Evolutionary conservation across 2,113 vertebrate species (phyloP), one percentile per base, ranked within the genome.

Genomic region (Cyanoderma ruficeps): DNA sequence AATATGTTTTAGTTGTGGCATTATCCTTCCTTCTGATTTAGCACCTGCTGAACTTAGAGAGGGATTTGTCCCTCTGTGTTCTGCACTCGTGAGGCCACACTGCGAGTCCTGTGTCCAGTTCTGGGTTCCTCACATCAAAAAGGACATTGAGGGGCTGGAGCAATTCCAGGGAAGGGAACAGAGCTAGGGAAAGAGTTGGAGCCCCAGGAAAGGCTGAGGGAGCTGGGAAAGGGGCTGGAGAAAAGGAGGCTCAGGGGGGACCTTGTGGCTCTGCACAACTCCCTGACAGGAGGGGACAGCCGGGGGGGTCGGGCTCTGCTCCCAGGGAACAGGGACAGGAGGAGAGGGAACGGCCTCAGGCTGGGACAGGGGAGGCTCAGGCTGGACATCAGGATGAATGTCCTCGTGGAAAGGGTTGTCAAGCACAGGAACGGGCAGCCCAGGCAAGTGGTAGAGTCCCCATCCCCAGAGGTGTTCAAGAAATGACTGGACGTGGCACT

Each of bases 141-240:
- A 20, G 33, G 22, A 37, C 35, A 4, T 1, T 2, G 49, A 90
- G 49, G 70, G 22, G 10, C 31, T 77, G 56, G 35, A 42, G 11
- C 0, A 0, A 3, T 5, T 35, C 37, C 31, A 23, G 77, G 8
- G 44, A 3, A 41, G 9, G n/a, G 39, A 67, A 47, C 0, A 0
- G 70, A 35, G 39, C 13, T 67, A 37, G 22, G 33, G 28, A 53
- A 89, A 23, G 37, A 10, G 0, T 44, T 82, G 78, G 53, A 75
- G 60, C 10, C 0, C 13, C 52, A 46, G 68, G 37, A 65, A 37
- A 0, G 1, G 23, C 33, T 81, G 76, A 44, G 37, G 22, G 44
- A 46, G 69, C 61, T 75, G 69, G 20, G 9, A 2, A 35, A 35
- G 49, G 37, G 25, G 47, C 79, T 55, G 70, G n/a, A 68, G 61